Base-by-base conservation (phyloP, 2,888 invertebrate species). In the Brachypalpus laphriformis region DNA sequence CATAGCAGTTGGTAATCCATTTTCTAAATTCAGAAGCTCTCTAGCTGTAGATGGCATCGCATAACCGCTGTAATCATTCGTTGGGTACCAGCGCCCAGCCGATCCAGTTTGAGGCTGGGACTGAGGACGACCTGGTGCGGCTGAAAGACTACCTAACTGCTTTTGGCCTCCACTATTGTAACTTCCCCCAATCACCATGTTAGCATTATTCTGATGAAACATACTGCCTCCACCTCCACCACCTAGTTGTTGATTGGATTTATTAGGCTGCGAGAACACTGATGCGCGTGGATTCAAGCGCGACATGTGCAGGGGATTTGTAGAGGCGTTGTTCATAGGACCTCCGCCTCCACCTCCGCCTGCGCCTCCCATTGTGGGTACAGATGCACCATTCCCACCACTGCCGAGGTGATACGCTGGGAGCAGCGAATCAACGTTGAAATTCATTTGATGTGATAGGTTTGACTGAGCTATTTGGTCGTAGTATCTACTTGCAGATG, bases 201-300 rank as follows among this genome's bases (percentile, higher is more conserved):
- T 87, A 8, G 87, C 54, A 57, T 88, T 87, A 57, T 88, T 83
- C 82, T 90, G 89, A 85, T 90, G 88, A 75, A 88, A 88, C 80
- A 88, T 88, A 59, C 87, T 88, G 8, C 83, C 71, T n/a, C 70
- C 88, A 6, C 87, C 63, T 75, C 88, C 82, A 2, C 81, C 77
- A 20, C 72, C 66, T 20, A 87, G 57, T 31, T 87, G 88, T 66
- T 88, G 87, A 54, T 87, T 68, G 25, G 87, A 65, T 81, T 74
- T 88, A 47, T 86, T 88, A 7, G 86, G 76, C 65, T 89, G 89
- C 0, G 95, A 94, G 90, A 96, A 97, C 89, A 96, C 96, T 0
- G 96, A 96, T 3, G 96, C 96, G 88, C 96, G 94, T 0, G 96
- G 96, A 91, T 97, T 97, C 45, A 97, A 93, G 71, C 96, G 94